These are phyloP conservation scores for Calameuta filiformis DNA, from an alignment of 2,888 invertebrate species.

Conservation along the genomic window DNA sequence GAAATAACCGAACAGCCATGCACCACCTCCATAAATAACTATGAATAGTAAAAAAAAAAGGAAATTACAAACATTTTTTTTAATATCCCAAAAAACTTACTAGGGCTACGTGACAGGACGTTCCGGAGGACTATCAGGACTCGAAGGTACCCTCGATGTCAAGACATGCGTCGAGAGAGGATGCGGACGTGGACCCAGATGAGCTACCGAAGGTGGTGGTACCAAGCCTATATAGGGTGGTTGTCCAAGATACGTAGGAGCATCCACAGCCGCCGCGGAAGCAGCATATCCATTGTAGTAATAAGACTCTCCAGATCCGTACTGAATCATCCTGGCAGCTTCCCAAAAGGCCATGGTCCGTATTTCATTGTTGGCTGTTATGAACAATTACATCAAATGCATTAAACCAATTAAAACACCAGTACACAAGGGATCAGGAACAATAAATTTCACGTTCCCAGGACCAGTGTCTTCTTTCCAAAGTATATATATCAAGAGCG, in stretches of 20 bases:
- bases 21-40: not conserved
- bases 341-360: slow-evolving; percentile 42
- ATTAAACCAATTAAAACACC: not conserved
- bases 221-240: slow-evolving; percentile 45
- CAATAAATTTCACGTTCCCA: not conserved
- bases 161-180: slow-evolving; percentile 37
- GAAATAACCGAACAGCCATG: not conserved
- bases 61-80: not conserved
- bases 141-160: slow-evolving; percentile 36
- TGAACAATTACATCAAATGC: slow-evolving; percentile 3
- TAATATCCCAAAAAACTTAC: slow-evolving; percentile 37
- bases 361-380: slow-evolving; percentile 45
- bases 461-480: not conserved
- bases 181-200: slow-evolving; percentile 36
- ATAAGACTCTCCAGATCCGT: not conserved
- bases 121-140: slow-evolving; percentile 46
- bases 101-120: slow-evolving; percentile 46
- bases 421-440: not conserved
- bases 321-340: slow-evolving; percentile 34
- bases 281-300: slow-evolving; percentile 20
- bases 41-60: not conserved
- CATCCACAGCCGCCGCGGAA: slow-evolving; percentile 29
- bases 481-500: not conserved
- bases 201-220: slow-evolving; percentile 34
- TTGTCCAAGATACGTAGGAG: slow-evolving; percentile 51